phyloP scores from a whole-genome alignment of 2,888 invertebrate species.

The Silvanus unidentatus region DNA sequence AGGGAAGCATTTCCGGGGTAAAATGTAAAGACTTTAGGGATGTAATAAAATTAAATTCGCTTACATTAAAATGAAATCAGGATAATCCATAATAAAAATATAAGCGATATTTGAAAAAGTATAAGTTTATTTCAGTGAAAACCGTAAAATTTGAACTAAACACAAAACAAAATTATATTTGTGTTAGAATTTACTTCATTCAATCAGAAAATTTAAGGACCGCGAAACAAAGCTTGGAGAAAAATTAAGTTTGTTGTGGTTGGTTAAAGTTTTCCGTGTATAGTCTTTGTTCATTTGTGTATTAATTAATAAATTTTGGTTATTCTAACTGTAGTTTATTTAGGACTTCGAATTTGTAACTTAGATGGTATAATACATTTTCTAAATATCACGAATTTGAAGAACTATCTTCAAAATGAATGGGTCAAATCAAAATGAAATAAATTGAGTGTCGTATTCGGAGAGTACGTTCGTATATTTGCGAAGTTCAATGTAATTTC shows the following conservation, averaged over 20 bases:
- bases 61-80: no score
- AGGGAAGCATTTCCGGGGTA: no score
- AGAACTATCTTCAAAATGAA: no score
- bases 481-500: not conserved
- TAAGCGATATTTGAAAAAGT: no score
- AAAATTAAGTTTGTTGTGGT: slow-evolving; percentile 26
- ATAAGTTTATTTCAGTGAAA: no score
- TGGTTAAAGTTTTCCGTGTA: slow-evolving; percentile 22
- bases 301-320: slow-evolving; percentile 29
- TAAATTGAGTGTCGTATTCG: no score
- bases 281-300: slow-evolving; percentile 23
- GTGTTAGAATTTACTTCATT: slow-evolving; percentile 15
- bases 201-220: slow-evolving; percentile 21
- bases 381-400: no score
- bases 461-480: not conserved
- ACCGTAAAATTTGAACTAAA: not conserved
- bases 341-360: not conserved
- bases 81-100: no score
- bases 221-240: slow-evolving; percentile 23
- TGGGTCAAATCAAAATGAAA: no score
- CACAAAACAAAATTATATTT: slow-evolving; percentile 1
- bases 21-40: no score
- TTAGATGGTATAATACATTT: not conserved
- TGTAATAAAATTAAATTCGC: no score
- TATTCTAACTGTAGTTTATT: slow-evolving; percentile 13